Conservation (phyloP, 1,140 invertebrate genomes). For the Zaprionus ornatus region DNA sequence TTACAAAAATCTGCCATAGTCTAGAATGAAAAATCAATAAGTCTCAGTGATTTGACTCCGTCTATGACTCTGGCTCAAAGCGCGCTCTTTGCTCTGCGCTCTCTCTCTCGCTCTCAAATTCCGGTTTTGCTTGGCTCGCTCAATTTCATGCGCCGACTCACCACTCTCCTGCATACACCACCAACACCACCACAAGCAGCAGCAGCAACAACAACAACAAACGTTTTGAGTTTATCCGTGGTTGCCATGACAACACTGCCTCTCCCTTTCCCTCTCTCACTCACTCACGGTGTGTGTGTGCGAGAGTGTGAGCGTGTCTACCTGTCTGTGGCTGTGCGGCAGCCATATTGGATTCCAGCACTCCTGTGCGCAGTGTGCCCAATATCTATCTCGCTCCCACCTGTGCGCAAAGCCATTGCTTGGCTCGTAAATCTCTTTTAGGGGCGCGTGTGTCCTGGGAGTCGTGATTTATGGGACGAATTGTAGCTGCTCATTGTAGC, state of each 20-base stretch:
- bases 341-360: slow-evolving; percentile 83
- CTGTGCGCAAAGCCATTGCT: slow-evolving; percentile 45
- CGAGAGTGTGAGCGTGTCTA: slow-evolving; percentile 63
- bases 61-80: slow-evolving; percentile 35
- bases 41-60: slow-evolving; percentile 39
- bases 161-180: slow-evolving; percentile 40
- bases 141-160: slow-evolving; percentile 67
- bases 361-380: slow-evolving; percentile 51
- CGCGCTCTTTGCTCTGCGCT: slow-evolving; percentile 8
- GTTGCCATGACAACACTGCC: slow-evolving; percentile 68
- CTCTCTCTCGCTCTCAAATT: slow-evolving; percentile 30
- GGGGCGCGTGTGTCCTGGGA: slow-evolving; percentile 81
- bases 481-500: slow-evolving; percentile 80
- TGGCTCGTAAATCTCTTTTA: slow-evolving; percentile 76
- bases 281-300: slow-evolving; percentile 42
- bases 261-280: slow-evolving; percentile 9
- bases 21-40: slow-evolving; percentile 73
- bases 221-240: slow-evolving; percentile 18
- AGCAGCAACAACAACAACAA: slow-evolving; percentile 1
- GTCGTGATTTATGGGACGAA: slow-evolving; percentile 80
- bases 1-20: slow-evolving; percentile 39
- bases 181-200: slow-evolving; percentile 18
- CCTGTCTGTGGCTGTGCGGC: slow-evolving; percentile 61
- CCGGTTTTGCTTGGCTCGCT: slow-evolving; percentile 55
- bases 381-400: slow-evolving; percentile 64